phyloP scores from a whole-genome alignment of 1,140 invertebrate genomes.

The Drosophila kikkawai region DNA sequence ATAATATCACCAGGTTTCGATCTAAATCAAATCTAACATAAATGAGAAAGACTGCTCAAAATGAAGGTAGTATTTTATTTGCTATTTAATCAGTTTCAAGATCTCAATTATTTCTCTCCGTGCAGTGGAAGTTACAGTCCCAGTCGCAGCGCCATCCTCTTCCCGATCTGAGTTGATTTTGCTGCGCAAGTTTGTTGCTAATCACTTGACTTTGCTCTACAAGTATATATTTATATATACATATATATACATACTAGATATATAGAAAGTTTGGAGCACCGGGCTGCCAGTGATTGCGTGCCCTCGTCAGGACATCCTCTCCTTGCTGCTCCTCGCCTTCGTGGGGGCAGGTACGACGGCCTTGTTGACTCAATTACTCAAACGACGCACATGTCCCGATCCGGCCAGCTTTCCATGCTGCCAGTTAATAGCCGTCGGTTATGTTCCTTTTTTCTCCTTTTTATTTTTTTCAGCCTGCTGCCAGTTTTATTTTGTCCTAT shows the following conservation, averaged over 20 bases:
- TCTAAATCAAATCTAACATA: not conserved
- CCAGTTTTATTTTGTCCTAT: constrained; percentile 33
- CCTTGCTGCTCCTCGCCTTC: constrained; percentile 2
- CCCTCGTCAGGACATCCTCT: constrained; percentile 18
- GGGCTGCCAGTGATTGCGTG: constrained; percentile 71
- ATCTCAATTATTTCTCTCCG: not conserved
- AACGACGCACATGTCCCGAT: constrained; percentile 54
- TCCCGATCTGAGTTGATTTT: constrained; percentile 71
- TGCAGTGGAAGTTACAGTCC: constrained; percentile 3
- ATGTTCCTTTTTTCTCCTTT: constrained; percentile 37
- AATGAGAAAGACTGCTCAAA: not conserved
- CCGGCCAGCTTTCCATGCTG: constrained; percentile 44
- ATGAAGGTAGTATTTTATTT: not conserved
- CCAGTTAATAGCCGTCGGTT: constrained; percentile 64
- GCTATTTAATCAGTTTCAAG: not conserved
- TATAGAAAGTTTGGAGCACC: constrained; percentile 70
- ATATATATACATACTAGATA: not conserved
- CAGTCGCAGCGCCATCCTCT: constrained; percentile 37
- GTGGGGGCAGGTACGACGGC: constrained; percentile 34
- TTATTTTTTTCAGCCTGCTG: constrained; percentile 22
- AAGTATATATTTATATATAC: constrained; percentile 1
- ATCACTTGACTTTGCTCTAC: constrained; percentile 65
- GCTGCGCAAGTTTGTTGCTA: constrained; percentile 79
- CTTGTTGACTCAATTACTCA: constrained; percentile 79
- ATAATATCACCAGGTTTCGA: not conserved